A percentile compares a stretch with the other conserved stretches of the same genome.
Conservation (phyloP, 1,140 invertebrate genomes). For the Zaprionus davidi region DNA sequence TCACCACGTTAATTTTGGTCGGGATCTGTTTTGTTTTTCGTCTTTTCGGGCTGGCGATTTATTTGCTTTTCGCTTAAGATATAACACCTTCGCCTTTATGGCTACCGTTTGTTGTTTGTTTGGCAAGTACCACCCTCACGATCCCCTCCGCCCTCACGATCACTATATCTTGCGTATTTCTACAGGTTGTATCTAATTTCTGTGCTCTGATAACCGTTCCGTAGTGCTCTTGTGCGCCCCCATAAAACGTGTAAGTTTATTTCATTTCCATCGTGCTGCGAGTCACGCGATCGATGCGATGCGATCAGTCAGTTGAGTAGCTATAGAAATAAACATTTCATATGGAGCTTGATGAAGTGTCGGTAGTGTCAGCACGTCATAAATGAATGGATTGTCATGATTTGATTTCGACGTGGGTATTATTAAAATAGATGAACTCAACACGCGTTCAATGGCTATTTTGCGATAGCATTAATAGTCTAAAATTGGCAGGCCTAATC, state of each 20-base stretch:
- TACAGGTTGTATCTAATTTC: constrained; percentile 51
- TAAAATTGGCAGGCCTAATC: constrained; percentile 1
- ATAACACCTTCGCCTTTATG: constrained; percentile 73
- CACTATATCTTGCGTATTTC: constrained; percentile 21
- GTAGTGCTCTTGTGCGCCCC: background rate
- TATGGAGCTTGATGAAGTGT: background rate
- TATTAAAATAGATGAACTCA: constrained; percentile 9
- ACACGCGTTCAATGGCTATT: background rate
- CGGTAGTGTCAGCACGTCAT: background rate
- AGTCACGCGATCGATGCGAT: constrained; percentile 63
- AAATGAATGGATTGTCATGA: background rate
- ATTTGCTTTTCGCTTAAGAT: constrained; percentile 55
- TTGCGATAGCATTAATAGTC: background rate
- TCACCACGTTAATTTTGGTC: constrained; percentile 73
- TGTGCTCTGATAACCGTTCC: constrained; percentile 36
- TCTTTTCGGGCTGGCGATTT: constrained; percentile 14
- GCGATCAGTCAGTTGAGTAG: constrained; percentile 3
- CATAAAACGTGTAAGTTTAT: constrained; percentile 79
- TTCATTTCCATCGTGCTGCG: constrained; percentile 42
- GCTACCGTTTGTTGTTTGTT: constrained; percentile 27
- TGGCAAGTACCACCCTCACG: background rate
- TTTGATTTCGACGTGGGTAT: background rate
- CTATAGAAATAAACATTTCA: constrained; percentile 20
- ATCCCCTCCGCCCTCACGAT: background rate
- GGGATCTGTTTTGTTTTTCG: constrained; percentile 14